A percentile compares a stretch with the other conserved stretches of the same genome.
Evolutionary conservation across 1,140 invertebrate genomes (phyloP).

Genomic region (Brachionus calyciflorus): DNA sequence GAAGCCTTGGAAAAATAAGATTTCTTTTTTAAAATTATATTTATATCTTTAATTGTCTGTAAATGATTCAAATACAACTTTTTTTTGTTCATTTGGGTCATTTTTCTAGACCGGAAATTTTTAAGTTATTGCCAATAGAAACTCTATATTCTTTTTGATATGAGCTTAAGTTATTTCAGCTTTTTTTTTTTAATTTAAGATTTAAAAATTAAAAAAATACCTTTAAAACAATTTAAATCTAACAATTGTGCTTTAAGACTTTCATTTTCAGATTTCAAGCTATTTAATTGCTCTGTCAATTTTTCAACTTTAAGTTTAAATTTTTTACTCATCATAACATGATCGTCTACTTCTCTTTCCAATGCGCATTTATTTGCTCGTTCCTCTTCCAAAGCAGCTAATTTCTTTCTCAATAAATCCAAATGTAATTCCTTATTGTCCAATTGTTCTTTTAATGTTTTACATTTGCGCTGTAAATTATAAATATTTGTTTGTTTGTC

Average conservation of each 20-base stretch:
- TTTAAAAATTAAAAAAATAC: too few species aligned
- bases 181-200: too few species aligned
- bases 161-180: too few species aligned
- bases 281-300: constrained; percentile 40
- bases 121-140: too few species aligned
- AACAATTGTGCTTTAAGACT: constrained; percentile 27
- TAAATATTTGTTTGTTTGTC: constrained; percentile 59
- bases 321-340: constrained; percentile 44
- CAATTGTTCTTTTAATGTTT: constrained; percentile 79
- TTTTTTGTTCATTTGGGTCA: too few species aligned
- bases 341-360: constrained; percentile 47
- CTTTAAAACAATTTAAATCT: constrained; percentile 14
- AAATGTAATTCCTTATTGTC: constrained; percentile 84
- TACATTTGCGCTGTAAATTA: constrained; percentile 52
- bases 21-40: too few species aligned
- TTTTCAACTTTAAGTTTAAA: constrained; percentile 46
- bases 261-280: constrained; percentile 35
- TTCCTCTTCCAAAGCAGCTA: constrained; percentile 56
- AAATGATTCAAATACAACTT: too few species aligned
- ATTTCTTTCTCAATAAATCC: constrained; percentile 79
- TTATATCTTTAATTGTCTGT: too few species aligned
- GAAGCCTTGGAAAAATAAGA: too few species aligned
- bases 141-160: too few species aligned
- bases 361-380: constrained; percentile 48
- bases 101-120: too few species aligned